Percentiles rank a stretch among this genome's conserved stretches.
Conservation (phyloP, 2,113 vertebrate species). For the Ranitomeya imitator region DNA sequence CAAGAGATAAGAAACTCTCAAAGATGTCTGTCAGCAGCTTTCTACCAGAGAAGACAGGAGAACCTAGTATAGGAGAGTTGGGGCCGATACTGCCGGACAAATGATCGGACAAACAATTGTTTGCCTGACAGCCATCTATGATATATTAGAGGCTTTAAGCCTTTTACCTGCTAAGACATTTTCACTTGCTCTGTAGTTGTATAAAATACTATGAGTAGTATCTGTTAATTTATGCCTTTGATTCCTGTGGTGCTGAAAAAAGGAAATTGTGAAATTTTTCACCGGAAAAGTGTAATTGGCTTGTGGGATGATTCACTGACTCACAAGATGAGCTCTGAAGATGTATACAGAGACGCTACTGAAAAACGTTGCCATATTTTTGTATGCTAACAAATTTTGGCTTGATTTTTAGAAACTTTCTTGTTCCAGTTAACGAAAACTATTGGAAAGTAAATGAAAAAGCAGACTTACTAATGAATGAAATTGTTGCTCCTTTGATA, state of each 20-base stretch:
- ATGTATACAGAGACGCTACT: neutral
- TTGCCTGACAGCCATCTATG: no score
- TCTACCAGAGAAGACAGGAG: no score
- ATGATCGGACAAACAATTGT: no score
- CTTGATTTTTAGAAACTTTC: neutral
- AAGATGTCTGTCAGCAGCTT: no score
- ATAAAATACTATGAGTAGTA: no score
- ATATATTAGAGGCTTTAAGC: no score
- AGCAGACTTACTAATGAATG: neutral
- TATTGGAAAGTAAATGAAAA: neutral
- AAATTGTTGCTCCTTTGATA: neutral
- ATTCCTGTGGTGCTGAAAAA: neutral
- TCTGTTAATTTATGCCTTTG: neutral
- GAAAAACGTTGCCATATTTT: neutral
- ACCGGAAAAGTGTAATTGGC: neutral
- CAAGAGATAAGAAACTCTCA: no score
- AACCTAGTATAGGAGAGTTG: no score
- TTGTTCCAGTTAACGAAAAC: neutral
- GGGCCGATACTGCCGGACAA: no score
- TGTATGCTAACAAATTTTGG: conserved; percentile 22
- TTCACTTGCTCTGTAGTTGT: no score
- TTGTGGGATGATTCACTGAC: conserved; percentile 5
- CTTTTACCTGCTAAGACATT: no score
- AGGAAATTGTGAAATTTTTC: conserved; percentile 7
- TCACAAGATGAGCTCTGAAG: neutral